Evolutionary conservation across 2,888 invertebrate species (phyloP), one percentile per base, ranked within the genome.

Genomic region (Tachina fera): DNA sequence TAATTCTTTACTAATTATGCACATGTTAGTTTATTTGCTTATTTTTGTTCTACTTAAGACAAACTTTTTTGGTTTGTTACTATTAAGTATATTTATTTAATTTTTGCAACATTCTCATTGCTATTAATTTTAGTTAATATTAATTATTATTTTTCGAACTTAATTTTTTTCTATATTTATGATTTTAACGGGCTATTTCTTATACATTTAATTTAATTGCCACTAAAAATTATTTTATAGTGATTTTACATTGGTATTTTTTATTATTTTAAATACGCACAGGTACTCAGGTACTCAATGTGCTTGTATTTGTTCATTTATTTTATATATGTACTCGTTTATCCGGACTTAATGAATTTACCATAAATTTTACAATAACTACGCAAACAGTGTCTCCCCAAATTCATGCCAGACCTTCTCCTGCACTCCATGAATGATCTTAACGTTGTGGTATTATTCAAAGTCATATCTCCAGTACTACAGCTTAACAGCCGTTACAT

Each of bases 321-420:
- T 49, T 49, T 49, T 74, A 47, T 74, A 31, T 47, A 47, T 49
- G 68, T 47, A 39, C 31, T 31, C 31, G 31, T 31, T 6, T 76
- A 68, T 63, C n/a, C 72, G 77, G 68, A 87, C 82, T 87, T 83
- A 88, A 88, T 88, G 81, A 88, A 88, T 86, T 87, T 86, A 87
- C 83, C 84, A 87, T 87, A 86, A 87, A 86, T 87, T 87, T 76
- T 78, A 63, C 77, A 75, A 83, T 84, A 84, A 87, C 79, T 81
- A 74, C 47, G 70, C 78, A 63, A 82, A 43, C 74, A 63, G 81
- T 67, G 14, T 76, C 72, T 56, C 61, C 67, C 16, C 60, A 53
- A 31, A 31, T 75, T 41, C 70, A 51, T 74, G 13, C 41, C 61
- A 83, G 5, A 16, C 10, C 56, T 53, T 51, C 49, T 67, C n/a